Evolutionary conservation across 1,140 invertebrate genomes (phyloP).

Genomic region (Drosophila micromelanica): DNA sequence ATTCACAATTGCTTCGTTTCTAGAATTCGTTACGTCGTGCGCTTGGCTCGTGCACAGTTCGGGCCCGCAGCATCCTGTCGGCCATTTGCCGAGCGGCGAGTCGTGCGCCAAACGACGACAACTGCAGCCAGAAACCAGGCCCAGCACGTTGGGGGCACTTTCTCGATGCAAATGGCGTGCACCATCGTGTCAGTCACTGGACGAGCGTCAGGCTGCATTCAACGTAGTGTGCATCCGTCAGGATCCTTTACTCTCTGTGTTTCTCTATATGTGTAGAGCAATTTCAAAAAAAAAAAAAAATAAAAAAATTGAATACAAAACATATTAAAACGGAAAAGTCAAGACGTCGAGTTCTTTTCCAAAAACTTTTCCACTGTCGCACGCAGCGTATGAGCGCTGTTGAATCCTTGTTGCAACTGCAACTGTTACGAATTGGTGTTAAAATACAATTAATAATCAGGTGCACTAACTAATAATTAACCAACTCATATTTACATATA

Average conservation of each 20-base stretch:
- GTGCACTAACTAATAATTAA: slow-evolving; percentile 9
- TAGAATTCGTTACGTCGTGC: neutral
- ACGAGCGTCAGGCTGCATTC: slow-evolving; percentile 75
- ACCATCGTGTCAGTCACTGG: slow-evolving; percentile 64
- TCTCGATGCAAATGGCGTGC: slow-evolving; percentile 64
- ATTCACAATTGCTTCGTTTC: slow-evolving; percentile 10
- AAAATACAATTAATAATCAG: neutral
- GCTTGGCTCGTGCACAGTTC: neutral
- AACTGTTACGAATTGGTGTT: neutral
- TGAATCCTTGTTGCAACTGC: neutral
- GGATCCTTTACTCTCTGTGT: neutral
- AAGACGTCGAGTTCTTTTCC: neutral
- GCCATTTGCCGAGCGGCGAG: slow-evolving; percentile 1
- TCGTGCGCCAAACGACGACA: slow-evolving; percentile 34
- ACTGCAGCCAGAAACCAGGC: slow-evolving; percentile 42
- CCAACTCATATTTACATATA: neutral
- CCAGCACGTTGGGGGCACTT: slow-evolving; percentile 12
- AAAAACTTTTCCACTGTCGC: neutral
- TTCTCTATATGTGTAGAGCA: neutral
- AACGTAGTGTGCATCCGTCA: slow-evolving; percentile 40
- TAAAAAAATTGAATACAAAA: slow-evolving; percentile 17
- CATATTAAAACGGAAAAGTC: neutral
- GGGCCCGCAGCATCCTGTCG: slow-evolving; percentile 40
- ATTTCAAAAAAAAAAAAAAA: neutral
- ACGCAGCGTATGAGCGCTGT: slow-evolving; percentile 38